Base-by-base conservation (phyloP, 2,797 vertebrate genomes). In the Gymnodraco acuticeps region DNA sequence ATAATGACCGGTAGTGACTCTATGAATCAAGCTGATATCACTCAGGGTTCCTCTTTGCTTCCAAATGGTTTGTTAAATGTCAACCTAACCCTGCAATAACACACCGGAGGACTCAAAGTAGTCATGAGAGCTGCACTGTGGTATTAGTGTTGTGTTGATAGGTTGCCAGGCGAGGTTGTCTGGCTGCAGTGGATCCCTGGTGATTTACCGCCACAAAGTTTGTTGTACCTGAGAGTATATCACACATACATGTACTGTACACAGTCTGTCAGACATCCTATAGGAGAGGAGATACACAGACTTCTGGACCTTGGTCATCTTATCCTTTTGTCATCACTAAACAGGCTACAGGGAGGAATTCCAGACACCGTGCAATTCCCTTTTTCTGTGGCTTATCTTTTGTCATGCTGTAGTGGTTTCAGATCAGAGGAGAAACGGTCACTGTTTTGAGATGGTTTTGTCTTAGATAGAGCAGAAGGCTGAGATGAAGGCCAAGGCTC, bases 141-240 rank as follows among this genome's bases (percentile, higher is more conserved):
- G 20, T 64, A 67, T 55, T 64, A 67, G 51, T 75, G 75, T 70
- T 80, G 38, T 87, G 82, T 90, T 82, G 69, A 12, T 16, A 50
- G 38, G 88, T 93, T 90, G 82, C 90, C 73, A 82, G 15, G 92
- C 75, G 77, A 82, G 42, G 91, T 93, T 86, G 85, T 90, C 68
- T 77, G 71, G 91, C 62, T 83, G 75, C 81, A 46, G 61, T 15
- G 45, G 61, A 45, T 73, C 81, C 78, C 71, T 54, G 62, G 75
- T 69, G 75, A 72, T 66, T 75, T 70, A 56, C 59, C 54, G 27
- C 60, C 56, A 69, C 66, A 71, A 75, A 71, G 59, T 62, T 68
- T 42, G 41, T 64, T 79, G 86, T 68, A 80, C 64, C 68, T 58
- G 75, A 84, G 82, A 81, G 42, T 10, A 64, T 27, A 70, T 23